Percentiles rank a stretch among this genome's conserved stretches.
Evolutionary conservation across 2,113 vertebrate species (phyloP).

Genomic region (Egretta garzetta): DNA sequence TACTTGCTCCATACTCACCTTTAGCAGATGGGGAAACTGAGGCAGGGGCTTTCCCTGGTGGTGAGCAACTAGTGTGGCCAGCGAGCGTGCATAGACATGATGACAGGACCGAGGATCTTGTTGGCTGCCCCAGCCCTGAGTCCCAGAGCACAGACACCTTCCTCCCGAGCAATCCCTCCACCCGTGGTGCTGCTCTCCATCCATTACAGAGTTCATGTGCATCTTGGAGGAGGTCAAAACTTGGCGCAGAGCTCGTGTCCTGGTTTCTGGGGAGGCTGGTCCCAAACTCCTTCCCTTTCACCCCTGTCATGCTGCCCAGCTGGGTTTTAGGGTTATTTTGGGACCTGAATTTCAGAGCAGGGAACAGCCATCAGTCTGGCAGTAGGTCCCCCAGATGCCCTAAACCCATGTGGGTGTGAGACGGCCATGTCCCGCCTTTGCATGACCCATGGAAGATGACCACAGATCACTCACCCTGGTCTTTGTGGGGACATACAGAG

Average conservation of each 20-base stretch:
- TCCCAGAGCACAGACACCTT: neutral
- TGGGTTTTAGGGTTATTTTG: neutral
- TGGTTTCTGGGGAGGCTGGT: neutral
- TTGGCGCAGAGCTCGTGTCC: neutral
- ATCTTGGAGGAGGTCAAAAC: neutral
- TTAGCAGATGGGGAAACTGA: neutral
- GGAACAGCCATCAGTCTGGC: neutral
- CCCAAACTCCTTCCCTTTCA: neutral
- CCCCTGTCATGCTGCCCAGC: no score
- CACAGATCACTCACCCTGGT: neutral
- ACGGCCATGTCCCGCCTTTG: no score
- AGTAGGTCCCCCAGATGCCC: neutral
- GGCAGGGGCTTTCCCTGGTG: neutral
- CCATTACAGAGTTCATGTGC: neutral
- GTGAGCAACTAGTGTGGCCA: neutral
- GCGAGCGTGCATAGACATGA: fast-evolving
- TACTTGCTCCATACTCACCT: neutral
- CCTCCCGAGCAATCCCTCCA: neutral
- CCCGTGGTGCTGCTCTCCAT: neutral
- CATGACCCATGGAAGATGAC: neutral
- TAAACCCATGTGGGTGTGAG: fast-evolving
- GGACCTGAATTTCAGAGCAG: neutral
- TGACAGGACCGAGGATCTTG: fast-evolving
- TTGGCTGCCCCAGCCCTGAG: neutral
- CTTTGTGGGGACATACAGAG: neutral